Evolutionary conservation across 2,888 invertebrate species (phyloP).

Genomic region (Epirrhoe alternata): DNA sequence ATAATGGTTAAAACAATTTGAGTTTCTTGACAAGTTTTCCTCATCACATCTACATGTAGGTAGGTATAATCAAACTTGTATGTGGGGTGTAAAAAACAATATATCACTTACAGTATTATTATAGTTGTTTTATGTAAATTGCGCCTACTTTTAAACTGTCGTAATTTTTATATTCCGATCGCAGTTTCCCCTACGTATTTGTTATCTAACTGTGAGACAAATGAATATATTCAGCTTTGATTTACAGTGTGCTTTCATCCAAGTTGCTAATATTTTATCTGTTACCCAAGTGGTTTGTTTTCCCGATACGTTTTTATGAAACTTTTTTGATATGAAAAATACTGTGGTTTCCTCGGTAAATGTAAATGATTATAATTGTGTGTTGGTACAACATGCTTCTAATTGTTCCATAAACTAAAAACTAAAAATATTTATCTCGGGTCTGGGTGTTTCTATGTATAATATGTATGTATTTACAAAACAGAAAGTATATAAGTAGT

Average conservation of each 20-base stretch:
- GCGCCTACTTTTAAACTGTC: constrained; percentile 84
- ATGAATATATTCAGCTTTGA: constrained; percentile 79
- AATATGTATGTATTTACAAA: no score
- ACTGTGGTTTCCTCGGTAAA: neutral
- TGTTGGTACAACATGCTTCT: no score
- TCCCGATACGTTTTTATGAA: constrained; percentile 25
- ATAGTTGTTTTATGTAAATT: constrained; percentile 84
- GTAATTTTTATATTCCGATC: constrained; percentile 84
- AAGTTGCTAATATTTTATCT: constrained; percentile 52
- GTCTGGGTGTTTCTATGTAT: no score
- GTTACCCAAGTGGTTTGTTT: constrained; percentile 40
- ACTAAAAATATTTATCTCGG: no score
- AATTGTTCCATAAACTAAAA: no score
- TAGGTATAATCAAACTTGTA: neutral
- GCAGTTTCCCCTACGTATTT: constrained; percentile 77
- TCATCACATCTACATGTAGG: neutral
- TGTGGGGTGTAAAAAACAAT: constrained; percentile 59
- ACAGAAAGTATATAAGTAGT: no score
- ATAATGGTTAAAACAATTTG: no score
- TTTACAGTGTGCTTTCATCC: constrained; percentile 69
- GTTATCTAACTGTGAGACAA: constrained; percentile 77
- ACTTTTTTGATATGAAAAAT: neutral
- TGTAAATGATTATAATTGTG: neutral
- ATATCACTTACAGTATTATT: constrained; percentile 80
- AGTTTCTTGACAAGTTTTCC: neutral